Evolutionary conservation across 1,140 invertebrate species (phyloP), one percentile per base, ranked within the genome.

Genomic region (Chymomyza costata): DNA sequence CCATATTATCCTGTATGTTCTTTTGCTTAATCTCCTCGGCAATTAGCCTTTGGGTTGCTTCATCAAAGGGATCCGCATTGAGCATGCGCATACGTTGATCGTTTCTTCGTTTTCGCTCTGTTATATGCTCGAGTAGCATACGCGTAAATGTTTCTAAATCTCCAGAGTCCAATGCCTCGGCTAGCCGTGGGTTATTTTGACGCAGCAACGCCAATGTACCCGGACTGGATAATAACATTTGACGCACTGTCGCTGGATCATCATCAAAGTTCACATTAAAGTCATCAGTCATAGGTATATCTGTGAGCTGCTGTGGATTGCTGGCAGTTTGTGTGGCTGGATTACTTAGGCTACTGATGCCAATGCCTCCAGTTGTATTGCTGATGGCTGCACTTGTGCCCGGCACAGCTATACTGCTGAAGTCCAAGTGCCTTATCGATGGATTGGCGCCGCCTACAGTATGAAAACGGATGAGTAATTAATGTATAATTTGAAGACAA

Each of bases 1-100:
- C 96, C 97, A 99, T 99, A 84, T 99, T 99, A 0, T 94, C 94
- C 88, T 99, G 96, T 52, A 99, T 97, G 86, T 98, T 98, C 83
- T 97, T 96, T 74, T 96, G 93, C 65, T 92, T 90, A 49, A 98
- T 98, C 88, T 98, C 95, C 84, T 97, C 96, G 10, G 95, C 96
- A 71, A 99, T 99, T 48, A 97, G 88, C 63, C 92, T 89, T 85
- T 99, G 97, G 0, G 95, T 94, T 86, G 97, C 96, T 1, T 94
- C 91, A 86, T 98, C 96, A 86, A 99, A 98, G 0, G 96, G 96
- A 89, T 98, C 94, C 1, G 96, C 95, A 67, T 55, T 50, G 86
- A 98, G 90, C 90, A 99, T 94, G 78, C 92, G 90, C 13, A 95
- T 87, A 65, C 94, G 89, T 82, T 96, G 94, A 71, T 91, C 89